Conservation (phyloP, 2,888 invertebrate species). For the Cosmia pyralina region DNA sequence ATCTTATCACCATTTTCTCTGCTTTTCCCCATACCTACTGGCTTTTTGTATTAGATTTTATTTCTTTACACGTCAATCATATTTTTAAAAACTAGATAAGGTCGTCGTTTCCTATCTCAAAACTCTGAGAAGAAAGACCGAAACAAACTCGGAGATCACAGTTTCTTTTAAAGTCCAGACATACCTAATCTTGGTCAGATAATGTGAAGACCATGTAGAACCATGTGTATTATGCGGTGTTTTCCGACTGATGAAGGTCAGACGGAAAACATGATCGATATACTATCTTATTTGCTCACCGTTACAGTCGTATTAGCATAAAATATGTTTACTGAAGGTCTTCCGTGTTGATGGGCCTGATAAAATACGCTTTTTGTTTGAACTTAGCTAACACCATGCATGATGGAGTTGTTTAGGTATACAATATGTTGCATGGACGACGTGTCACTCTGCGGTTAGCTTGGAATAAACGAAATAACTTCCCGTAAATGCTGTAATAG, state of each 20-base stretch:
- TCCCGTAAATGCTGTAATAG: conserved; percentile 13
- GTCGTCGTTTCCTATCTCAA: no score
- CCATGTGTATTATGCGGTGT: not conserved
- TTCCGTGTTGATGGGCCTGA: conserved; percentile 21
- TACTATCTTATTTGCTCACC: conserved; percentile 29
- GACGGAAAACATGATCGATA: conserved; percentile 46
- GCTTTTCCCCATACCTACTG: not conserved
- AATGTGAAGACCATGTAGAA: no score
- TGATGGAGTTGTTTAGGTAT: conserved; percentile 24
- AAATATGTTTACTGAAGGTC: conserved; percentile 27
- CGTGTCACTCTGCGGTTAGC: conserved; percentile 26
- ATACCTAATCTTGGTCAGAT: no score
- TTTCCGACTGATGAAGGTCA: no score
- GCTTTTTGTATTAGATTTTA: not conserved
- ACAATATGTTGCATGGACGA: conserved; percentile 2
- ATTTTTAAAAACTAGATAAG: no score
- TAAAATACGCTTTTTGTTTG: conserved; percentile 17
- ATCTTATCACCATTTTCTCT: not conserved
- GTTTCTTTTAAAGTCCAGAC: no score
- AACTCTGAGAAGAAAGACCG: no score
- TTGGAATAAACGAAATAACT: conserved; percentile 13
- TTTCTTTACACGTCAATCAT: no score
- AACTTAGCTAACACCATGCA: conserved; percentile 17
- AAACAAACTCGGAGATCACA: no score
- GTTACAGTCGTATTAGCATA: conserved; percentile 41